Evolutionary conservation across 2,113 vertebrate species (phyloP).

Genomic region (Pungitius pungitius): DNA sequence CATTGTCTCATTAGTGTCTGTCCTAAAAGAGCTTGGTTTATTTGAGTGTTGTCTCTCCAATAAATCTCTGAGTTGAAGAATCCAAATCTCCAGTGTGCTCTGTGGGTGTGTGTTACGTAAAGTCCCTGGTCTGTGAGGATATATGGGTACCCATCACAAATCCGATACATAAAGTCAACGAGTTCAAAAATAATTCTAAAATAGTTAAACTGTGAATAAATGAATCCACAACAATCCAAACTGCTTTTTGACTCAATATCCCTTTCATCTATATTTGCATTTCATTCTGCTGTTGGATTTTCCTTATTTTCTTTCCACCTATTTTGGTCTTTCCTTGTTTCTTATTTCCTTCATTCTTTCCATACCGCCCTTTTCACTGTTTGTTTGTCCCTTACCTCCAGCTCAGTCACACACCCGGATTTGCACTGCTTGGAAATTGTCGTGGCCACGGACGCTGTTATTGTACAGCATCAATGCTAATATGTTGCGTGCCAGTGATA

Average conservation of each 20-base stretch:
- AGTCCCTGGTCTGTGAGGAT: too few species aligned
- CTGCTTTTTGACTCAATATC: background rate
- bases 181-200: too few species aligned
- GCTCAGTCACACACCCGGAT: slow-evolving; percentile 28
- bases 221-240: too few species aligned
- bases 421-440: slow-evolving; percentile 4
- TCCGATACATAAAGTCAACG: too few species aligned
- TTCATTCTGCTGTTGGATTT: background rate
- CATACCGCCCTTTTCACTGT: background rate
- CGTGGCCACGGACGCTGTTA: slow-evolving; percentile 19
- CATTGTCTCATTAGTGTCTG: too few species aligned
- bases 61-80: too few species aligned
- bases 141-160: too few species aligned
- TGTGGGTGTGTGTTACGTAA: too few species aligned
- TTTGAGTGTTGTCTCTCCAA: too few species aligned
- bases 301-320: background rate
- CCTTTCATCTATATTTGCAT: slow-evolving; percentile 3
- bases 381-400: background rate
- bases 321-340: background rate
- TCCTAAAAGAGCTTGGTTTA: too few species aligned
- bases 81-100: too few species aligned
- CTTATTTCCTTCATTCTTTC: background rate
- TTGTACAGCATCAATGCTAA: slow-evolving; percentile 49
- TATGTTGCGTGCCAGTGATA: slow-evolving; percentile 28
- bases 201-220: too few species aligned